Evolutionary conservation across 2,888 invertebrate genomes (phyloP), one percentile per base, ranked within the genome.

Genomic region (Dascillus cervinus): DNA sequence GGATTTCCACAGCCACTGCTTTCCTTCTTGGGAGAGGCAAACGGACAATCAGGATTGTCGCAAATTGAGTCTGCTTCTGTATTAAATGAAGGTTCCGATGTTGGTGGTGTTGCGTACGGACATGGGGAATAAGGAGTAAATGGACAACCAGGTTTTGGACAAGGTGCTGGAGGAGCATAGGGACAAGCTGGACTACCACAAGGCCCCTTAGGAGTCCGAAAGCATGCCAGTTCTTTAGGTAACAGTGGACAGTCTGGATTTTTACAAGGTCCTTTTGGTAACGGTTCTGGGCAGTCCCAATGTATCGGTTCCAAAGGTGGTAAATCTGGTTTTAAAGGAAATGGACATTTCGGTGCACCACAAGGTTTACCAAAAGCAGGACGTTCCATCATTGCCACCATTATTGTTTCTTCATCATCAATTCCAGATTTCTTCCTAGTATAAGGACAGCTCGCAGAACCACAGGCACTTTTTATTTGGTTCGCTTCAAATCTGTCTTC

Each of bases 221-320:
- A 55, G 32, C 62, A 64, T 3, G 59, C 56, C 21, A 59, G 34
- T 19, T 49, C 47, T 33, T 47, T 48, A 6, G 43, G 41, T 24
- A 38, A 46, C 4, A 47, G 28, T 2, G 64, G 64, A 43, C 64
- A 64, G 25, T 60, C 49, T 1, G 59, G 56, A 41, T 64, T 64
- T 38, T 46, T 52, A 33, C 64, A 64, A 3, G 49, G 43, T 2
- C 58, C 64, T 42, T 55, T 48, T 0, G 64, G 64, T 19, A 64
- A 43, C 1, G 64, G 63, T 32, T 64, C 63, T 0, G 64, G 64
- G 43, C 64, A 64, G 28, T 64, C 64, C 64, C 64, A 64, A 37
- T 64, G 64, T 26, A 64, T 64, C 3, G 64, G 63, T 2, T 60
- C 59, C 3, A 64, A 33, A 2, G 47, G 62, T 1, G 59, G 60